phyloP scores from a whole-genome alignment of 2,888 invertebrate genomes.

The Sepioteuthis lessoniana region DNA sequence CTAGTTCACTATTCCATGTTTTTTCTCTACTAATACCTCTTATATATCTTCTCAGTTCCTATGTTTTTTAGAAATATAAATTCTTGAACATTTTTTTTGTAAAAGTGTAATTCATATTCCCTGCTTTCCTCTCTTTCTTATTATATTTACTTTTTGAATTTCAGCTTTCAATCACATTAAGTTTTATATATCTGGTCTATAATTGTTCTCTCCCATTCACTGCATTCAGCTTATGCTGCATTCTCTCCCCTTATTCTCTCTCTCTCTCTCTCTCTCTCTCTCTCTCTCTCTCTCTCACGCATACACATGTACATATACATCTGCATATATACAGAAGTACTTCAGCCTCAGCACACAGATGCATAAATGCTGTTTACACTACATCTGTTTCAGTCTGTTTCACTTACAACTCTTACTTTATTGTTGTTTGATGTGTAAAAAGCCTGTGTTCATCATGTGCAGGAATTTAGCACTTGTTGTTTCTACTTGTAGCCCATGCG shows the following conservation, averaged over 20 bases:
- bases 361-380: background rate
- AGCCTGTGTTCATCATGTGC: background rate
- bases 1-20: background rate
- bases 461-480: background rate
- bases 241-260: background rate
- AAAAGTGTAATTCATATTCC: background rate
- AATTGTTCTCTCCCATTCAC: background rate
- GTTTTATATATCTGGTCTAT: background rate
- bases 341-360: background rate
- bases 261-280: no score
- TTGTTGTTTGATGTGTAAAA: background rate
- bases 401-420: background rate
- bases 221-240: constrained; percentile 14
- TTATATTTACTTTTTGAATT: background rate
- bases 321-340: background rate
- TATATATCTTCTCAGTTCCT: background rate
- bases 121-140: background rate
- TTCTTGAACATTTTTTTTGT: background rate
- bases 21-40: background rate
- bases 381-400: background rate
- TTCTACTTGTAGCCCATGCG: background rate
- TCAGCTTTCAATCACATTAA: background rate
- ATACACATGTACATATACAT: background rate
- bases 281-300: background rate
- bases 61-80: background rate